Evolutionary conservation across 2,888 invertebrate species (phyloP), one percentile per base, ranked within the genome.

Genomic region (Deladenus siricidicola): DNA sequence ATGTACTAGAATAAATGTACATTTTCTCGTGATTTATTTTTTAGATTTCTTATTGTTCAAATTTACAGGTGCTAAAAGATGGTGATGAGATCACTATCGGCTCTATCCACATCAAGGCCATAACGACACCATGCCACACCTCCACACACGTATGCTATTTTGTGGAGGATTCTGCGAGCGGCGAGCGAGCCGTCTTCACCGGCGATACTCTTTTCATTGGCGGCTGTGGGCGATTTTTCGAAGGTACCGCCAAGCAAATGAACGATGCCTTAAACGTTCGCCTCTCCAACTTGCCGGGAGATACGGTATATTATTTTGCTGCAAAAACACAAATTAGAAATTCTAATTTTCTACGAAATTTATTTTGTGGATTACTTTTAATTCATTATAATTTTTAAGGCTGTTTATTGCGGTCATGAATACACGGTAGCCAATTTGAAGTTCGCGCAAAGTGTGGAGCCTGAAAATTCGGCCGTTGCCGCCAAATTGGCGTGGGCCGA

Each of bases 211-310:
- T 99, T 45, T 98, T 98, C 80, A 83, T 90, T 61, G 93, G 86
- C 53, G 98, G 98, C 0, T 98, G 98, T 81, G 98, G 98, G 0
- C 84, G 88, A 74, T 98, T 98, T 81, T 98, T 99, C 79, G 98
- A 99, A 83, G 98, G 98, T 42, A 90, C 87, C 2, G 86, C 93
- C 3, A 85, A 87, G n/a, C 87, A 96, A 81, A 98, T 99, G 96
- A 86, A 90, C 79, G 80, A 83, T 26, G 90, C 92, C 0, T 83
- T 98, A 42, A 84, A 89, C 58, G 84, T 86, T 54, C 86, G 87
- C 67, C 82, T 99, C n/a, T 86, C 87, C 17, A 80, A 78, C 3
- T 83, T 99, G 28, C 91, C 94, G 0, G 86, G 87, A 67, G 83
- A 86, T 19, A 94, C 96, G 0, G 86, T 86, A 52, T 34, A 4